Evolutionary conservation across 2,888 invertebrate genomes (phyloP), one percentile per base, ranked within the genome.

Genomic region (Zhuqinia jingwanae): DNA sequence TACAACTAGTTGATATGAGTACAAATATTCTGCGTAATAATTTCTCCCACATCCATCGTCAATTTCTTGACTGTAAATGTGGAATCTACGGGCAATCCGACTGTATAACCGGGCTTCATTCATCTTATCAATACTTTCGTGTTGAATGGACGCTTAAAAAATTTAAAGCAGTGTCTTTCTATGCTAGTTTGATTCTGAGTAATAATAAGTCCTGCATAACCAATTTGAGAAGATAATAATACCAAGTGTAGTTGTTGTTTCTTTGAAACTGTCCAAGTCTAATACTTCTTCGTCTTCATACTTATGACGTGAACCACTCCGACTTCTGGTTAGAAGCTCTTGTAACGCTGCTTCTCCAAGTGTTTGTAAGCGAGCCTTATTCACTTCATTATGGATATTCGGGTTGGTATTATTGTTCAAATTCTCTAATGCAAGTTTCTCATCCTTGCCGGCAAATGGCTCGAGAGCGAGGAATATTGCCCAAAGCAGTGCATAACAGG

Each of bases 1-100:
- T 8, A 77, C 6, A 25, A 68, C 36, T 10, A 85, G 27, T 17
- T 78, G 27, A 60, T 78, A n/a, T 6, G 56, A 65, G n/a, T 65
- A 78, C 15, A 85, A 47, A 58, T 17, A 85, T 20, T 56, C 45
- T 0, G 22, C 0, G 20, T 45, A 85, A 22, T 85, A 85, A 15
- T 56, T 17, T n/a, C 47, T 15, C n/a, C 78, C 78, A 85, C 84
- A 85, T 1, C 27, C 25, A 5, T 68, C 70, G 20, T 85, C 77
- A 0, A 78, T 17, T 25, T 85, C 84, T 13, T 85, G 77, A 0
- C n/a, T 70, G 10, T 30, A 25, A 0, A 78, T 2, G 2, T 20
- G 11, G n/a, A 17, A 47, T 0, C 3, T 13, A 20, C 22, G 63
- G 11, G 78, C 68, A 2, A 78, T 68, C 47, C 68, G 68, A n/a